Evolutionary conservation across 2,113 vertebrate genomes (phyloP), one percentile per base, ranked within the genome.

Genomic region (Ammodytes dubius): DNA sequence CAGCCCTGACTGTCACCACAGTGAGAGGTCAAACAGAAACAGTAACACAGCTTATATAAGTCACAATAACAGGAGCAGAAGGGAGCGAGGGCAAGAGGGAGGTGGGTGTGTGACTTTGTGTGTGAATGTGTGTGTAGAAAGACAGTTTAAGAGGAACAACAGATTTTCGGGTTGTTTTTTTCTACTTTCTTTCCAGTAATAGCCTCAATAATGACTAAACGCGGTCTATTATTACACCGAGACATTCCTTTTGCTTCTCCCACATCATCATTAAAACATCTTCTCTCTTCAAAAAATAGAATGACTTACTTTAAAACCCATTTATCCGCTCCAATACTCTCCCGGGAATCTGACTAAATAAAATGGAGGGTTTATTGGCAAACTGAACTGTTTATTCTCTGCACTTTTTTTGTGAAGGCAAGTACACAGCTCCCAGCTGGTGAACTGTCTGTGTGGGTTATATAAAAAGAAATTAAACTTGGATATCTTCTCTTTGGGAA

Each of bases 41-140:
- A 91, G 79, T 82, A 91, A 86, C 90, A 90, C 90, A 90, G 91
- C 91, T 92, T 91, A 93, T 91, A 88, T 93, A 92, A 93, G 91
- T 91, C 90, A 89, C 79, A 92, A 92, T 89, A 94, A 89, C 84
- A 84, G 64, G 79, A 81, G 64, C 71, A 10, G 83, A 56, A 60
- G 61, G 52, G 82, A 69, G 42, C 15, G 72, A 54, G 63, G 60
- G 57, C 19, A 8, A 39, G 19, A 8, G 59, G 27, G 54, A 11
- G 35, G 68, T 61, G 43, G 4, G n/a, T 37, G 42, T 58, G 67
- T 68, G 57, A 17, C 49, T 68, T 47, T 58, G 35, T 74, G 39
- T 63, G 46, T 5, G 7, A 61, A 46, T 46, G 43, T 17, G 19
- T 45, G 61, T 37, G 14, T 47, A 35, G 39, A 1, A 4, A 53